Base-by-base conservation (phyloP, 2,113 vertebrate species). In the Pollachius pollachius region DNA sequence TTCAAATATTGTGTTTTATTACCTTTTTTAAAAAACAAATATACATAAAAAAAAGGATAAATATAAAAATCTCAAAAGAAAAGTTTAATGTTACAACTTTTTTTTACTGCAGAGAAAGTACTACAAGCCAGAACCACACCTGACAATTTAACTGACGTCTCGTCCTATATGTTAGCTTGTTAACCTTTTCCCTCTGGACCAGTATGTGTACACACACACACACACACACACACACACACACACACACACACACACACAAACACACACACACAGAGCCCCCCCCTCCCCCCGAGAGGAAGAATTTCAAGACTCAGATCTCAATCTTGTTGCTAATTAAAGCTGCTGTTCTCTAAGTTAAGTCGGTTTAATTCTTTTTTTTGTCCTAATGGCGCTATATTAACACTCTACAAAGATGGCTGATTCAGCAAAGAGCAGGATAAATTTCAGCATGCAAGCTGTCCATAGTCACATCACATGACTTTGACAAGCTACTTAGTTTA, bases 1-100 rank as follows among this genome's bases (percentile, higher is more conserved):
- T 48, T 77, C 0, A 74, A 72, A 78, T 86, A 76, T 73, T 85
- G 64, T 15, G 76, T 89, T 93, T 90, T 89, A 91, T 90, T 91
- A 87, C 83, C 89, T 90, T 89, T 86, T 78, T 88, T 84, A 87
- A 73, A 18, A 63, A 91, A 90, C 85, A 86, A 89, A 89, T 78
- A 87, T 88, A 92, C 88, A 90, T 91, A 91, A 91, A 74, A 78
- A 83, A 83, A 92, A 92, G 90, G 69, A 91, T 90, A 90, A 87
- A 89, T 90, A 91, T 89, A 90, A 89, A 91, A 74, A 78, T 82
- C 64, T 74, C 87, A 75, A 54, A 71, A 85, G 84, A 87, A 81
- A 72, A 88, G 72, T 85, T 83, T 65, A 80, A 71, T 83, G 85
- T 91, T 91, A 91, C 85, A 89, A 91, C 77, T 58, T 75, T 80